These are phyloP conservation scores for Dynastes tityus DNA, from an alignment of 2,888 invertebrate genomes.

Conservation along the genomic window DNA sequence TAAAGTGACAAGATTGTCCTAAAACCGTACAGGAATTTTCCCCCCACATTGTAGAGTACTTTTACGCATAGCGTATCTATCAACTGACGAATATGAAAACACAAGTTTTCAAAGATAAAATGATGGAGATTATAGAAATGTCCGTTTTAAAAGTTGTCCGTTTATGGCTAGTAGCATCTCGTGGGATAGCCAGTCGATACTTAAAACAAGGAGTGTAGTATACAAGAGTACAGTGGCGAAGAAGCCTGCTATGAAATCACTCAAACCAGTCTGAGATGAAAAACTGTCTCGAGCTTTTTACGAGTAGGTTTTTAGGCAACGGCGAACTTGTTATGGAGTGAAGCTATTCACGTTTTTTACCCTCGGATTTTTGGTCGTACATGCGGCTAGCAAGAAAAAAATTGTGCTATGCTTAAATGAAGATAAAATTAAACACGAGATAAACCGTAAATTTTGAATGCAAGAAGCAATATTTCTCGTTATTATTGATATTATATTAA, in stretches of 20 bases:
- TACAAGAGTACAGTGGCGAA: slow-evolving; percentile 56
- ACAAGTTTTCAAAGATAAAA: not conserved
- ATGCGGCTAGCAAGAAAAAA: slow-evolving; percentile 58
- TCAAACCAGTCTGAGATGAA: slow-evolving; percentile 66
- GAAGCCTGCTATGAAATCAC: slow-evolving; percentile 65
- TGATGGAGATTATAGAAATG: not conserved
- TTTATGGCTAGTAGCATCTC: slow-evolving; percentile 34
- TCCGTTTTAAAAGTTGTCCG: slow-evolving; percentile 24
- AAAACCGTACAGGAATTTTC: too few relatives aligned
- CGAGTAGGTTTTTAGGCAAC: slow-evolving; percentile 64
- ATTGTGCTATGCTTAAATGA: slow-evolving; percentile 51
- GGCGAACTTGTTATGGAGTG: slow-evolving; percentile 67
- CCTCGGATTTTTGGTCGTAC: slow-evolving; percentile 65
- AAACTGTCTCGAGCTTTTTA: slow-evolving; percentile 68
- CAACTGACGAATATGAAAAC: slow-evolving; percentile 11
- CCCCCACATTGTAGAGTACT: too few relatives aligned
- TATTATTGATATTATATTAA: too few relatives aligned
- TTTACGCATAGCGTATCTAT: not conserved
- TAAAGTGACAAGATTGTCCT: too few relatives aligned
- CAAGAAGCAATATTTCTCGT: too few relatives aligned
- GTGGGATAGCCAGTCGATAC: slow-evolving; percentile 38
- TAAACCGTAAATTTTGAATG: too few relatives aligned
- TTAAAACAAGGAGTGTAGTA: slow-evolving; percentile 41
- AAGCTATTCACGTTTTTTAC: slow-evolving; percentile 64
- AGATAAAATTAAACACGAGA: slow-evolving; percentile 45